Base-by-base conservation (phyloP, 2,113 vertebrate species). In the Diphyllodes magnificus region DNA sequence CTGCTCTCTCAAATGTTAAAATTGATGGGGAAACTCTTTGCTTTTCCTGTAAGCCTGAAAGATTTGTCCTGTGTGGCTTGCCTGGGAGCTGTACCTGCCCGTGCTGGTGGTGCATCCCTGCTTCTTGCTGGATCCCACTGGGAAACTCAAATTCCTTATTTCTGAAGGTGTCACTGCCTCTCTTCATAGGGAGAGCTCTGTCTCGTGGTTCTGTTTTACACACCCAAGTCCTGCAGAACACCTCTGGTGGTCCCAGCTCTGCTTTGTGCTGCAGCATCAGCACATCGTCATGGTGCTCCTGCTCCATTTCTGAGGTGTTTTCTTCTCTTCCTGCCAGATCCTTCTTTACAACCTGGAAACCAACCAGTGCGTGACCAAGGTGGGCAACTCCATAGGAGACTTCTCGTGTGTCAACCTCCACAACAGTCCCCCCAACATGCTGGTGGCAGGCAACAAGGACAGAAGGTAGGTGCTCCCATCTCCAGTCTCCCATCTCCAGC, bases 381-480 rank as follows among this genome's bases (percentile, higher is more conserved):
- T 99, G 54, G 99, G 99, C 57, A 98, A 95, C 81, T 98, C 99
- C 0, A 91, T 97, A 3, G 99, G 99, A 35, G 99, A 99, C 92
- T 99, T 99, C 92, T 98, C 98, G 0, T 99, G 99, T 42, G 87
- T 99, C 98, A 98, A 98, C 96, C 96, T 99, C 93, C 98, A 96
- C 90, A 97, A 98, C 97, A 97, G 97, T 40, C 98, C 98, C 42
- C 98, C 98, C 56, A 97, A 98, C 96, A 98, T 99, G 96, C 97
- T 99, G 95, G 98, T 98, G 82, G 98, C 99, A 7, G 99, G 99
- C 91, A 99, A 99, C 98, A 99, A 98, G 96, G 99, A 99, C 98
- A 97, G 99, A 91, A 98, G 99, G 99, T 99, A 97, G 2, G 97
- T 98, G 28, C 53, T 31, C 49, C 35, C 53, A 4, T 42, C 57